Evolutionary conservation across 2,888 invertebrate species (phyloP), one percentile per base, ranked within the genome.

Genomic region (Helicoverpa assulta): DNA sequence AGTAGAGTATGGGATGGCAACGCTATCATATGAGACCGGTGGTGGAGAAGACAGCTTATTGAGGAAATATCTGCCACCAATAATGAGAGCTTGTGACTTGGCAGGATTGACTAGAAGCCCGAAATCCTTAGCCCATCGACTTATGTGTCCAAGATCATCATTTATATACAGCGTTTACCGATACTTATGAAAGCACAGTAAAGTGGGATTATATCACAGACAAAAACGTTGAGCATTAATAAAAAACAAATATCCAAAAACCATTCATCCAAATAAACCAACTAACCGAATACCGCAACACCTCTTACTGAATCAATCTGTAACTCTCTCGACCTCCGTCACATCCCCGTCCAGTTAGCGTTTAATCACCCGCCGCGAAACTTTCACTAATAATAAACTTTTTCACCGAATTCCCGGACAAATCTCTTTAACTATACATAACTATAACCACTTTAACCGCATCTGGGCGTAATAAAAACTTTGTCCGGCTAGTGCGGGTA

Each of bases 301-400:
- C 40, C 51, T 51, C 21, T 47, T 52, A 78, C 47, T 21, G 14
- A 21, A 19, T 54, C 51, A 12, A 37, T 16, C 51, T 3, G 18
- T 50, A 47, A 53, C 66, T 53, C 50, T 67, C 37, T 65, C 58
- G 55, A 57, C 80, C 60, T 18, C 58, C 63, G 56, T 59, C 56
- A 52, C 63, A 50, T 37, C 37, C 37, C 60, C 54, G 58, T 58
- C 54, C 33, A 18, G 21, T 16, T 26, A 21, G 26, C 51, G 54
- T 74, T 77, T 82, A 82, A 83, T 78, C 73, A 79, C 65, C 50
- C 29, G 40, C 54, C 55, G 68, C 56, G n/a, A 7, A 89, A 87
- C 75, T 88, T 88, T 80, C 67, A 63, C 81, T 82, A 87, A 88
- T 89, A 88, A 84, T 67, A 83, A 90, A 90, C 86, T 89, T 89